phyloP scores from a whole-genome alignment of 2,797 vertebrate genomes.

The Tapirus indicus region DNA sequence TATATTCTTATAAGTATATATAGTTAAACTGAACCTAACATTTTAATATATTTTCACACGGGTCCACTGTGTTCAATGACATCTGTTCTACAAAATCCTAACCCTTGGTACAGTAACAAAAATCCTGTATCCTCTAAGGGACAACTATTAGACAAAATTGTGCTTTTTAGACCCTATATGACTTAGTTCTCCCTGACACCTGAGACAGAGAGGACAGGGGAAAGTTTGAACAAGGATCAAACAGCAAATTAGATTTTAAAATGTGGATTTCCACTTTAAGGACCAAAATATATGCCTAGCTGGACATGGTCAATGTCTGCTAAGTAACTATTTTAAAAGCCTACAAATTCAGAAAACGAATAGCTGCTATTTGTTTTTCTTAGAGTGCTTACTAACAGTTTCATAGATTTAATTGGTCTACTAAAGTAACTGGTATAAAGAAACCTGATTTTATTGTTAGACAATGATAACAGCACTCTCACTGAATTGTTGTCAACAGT shows the following conservation, averaged over 20 bases:
- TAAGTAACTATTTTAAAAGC: conserved; percentile 21
- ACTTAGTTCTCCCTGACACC: background rate
- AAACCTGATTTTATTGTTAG: background rate
- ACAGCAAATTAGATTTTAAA: conserved; percentile 1
- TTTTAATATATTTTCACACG: background rate
- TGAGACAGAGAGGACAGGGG: background rate
- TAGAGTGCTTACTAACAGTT: background rate
- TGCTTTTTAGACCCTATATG: background rate
- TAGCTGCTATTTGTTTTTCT: background rate
- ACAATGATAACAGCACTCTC: background rate
- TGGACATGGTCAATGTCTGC: background rate
- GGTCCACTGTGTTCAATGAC: background rate
- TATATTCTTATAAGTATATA: background rate
- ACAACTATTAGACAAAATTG: background rate
- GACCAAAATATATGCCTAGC: background rate
- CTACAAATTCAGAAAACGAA: conserved; percentile 33
- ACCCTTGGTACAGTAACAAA: background rate
- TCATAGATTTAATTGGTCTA: conserved; percentile 3
- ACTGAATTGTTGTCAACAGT: background rate
- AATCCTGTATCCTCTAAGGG: background rate
- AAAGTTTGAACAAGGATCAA: conserved; percentile 6
- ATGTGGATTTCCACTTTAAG: background rate
- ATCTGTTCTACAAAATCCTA: background rate
- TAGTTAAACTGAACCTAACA: background rate
- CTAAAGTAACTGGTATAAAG: background rate